Conservation (phyloP, 1,140 invertebrate species). For the Chymomyza costata region DNA sequence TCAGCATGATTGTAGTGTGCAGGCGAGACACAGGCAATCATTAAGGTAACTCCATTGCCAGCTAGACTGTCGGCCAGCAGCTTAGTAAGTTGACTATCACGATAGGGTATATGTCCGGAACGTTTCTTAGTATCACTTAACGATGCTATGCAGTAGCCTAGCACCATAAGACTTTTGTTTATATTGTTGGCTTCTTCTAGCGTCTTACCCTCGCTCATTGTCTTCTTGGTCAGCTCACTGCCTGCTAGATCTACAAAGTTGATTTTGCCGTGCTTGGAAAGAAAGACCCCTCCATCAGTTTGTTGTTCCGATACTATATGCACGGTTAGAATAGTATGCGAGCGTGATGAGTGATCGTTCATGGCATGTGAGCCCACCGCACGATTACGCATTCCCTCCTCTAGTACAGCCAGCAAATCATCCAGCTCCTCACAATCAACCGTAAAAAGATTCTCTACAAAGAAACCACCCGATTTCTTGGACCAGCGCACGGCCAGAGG, state of each 20-base stretch:
- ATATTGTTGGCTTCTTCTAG: constrained; percentile 96
- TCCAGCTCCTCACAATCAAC: constrained; percentile 96
- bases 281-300: constrained; percentile 87
- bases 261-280: constrained; percentile 91
- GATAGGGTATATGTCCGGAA: constrained; percentile 91
- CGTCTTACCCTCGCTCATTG: constrained; percentile 92
- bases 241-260: constrained; percentile 97
- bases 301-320: constrained; percentile 88
- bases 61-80: constrained; percentile 94
- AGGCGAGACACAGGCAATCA: constrained; percentile 96
- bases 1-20: constrained; percentile 90
- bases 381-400: constrained; percentile 93
- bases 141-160: constrained; percentile 95
- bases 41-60: constrained; percentile 94
- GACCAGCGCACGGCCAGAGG: constrained; percentile 93
- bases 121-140: constrained; percentile 90
- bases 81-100: constrained; percentile 95
- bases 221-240: constrained; percentile 95
- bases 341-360: constrained; percentile 96
- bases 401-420: constrained; percentile 93
- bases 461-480: constrained; percentile 93
- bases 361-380: constrained; percentile 93
- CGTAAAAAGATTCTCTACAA: constrained; percentile 96
- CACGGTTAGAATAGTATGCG: constrained; percentile 95
- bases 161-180: constrained; percentile 96